Evolutionary conservation across 2,888 invertebrate genomes (phyloP).

Genomic region (Melieria picta): DNA sequence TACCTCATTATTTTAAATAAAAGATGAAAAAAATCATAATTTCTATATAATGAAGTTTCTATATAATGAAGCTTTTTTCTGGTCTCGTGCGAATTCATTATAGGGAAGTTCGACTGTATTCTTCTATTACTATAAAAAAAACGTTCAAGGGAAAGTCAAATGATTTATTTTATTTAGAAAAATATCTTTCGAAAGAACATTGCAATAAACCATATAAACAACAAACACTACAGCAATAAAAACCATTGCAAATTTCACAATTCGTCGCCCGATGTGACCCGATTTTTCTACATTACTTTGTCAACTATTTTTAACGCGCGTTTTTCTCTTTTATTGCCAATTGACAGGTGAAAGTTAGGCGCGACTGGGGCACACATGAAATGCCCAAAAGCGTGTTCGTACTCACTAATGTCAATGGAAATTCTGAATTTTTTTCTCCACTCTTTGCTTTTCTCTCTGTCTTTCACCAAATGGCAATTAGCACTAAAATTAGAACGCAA

Average conservation of each 20-base stretch:
- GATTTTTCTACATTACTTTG: too few species aligned
- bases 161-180: background rate
- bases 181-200: background rate
- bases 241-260: background rate
- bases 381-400: too few species aligned
- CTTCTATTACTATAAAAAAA: too few species aligned
- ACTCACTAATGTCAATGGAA: too few species aligned
- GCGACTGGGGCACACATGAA: too few species aligned
- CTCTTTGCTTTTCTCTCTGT: background rate
- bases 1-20: too few species aligned
- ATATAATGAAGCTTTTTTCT: too few species aligned
- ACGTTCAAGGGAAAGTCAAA: background rate
- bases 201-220: background rate
- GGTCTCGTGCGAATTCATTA: too few species aligned
- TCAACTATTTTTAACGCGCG: too few species aligned
- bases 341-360: slow-evolving; percentile 30
- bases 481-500: slow-evolving; percentile 25
- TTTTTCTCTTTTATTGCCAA: slow-evolving; percentile 1
- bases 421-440: background rate
- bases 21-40: too few species aligned
- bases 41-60: too few species aligned
- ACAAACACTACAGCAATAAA: background rate
- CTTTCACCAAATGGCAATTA: slow-evolving; percentile 22
- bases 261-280: background rate
- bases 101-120: too few species aligned